phyloP scores from a whole-genome alignment of 2,797 vertebrate species.

The Rhodeus uyekii region DNA sequence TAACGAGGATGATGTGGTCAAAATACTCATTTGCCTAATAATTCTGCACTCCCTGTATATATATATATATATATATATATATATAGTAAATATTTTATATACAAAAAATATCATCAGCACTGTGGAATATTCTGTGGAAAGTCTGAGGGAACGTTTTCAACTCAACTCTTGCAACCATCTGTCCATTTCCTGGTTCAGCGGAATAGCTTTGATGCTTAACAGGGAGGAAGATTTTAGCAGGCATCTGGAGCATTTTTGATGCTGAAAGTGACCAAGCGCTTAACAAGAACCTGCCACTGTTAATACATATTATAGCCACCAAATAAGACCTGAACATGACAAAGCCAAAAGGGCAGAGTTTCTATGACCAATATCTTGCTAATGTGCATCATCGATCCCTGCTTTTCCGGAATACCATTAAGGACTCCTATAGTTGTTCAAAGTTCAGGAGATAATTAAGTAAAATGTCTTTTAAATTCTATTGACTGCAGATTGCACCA shows the following conservation, averaged over 20 bases:
- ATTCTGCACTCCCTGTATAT: no score
- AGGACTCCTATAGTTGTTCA: slow-evolving; percentile 61
- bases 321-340: slow-evolving; percentile 43
- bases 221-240: neutral
- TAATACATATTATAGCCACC: neutral
- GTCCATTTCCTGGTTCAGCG: slow-evolving; percentile 5
- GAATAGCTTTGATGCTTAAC: neutral
- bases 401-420: slow-evolving; percentile 48
- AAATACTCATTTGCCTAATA: no score
- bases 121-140: neutral
- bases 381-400: slow-evolving; percentile 55
- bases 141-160: neutral
- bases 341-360: slow-evolving; percentile 51
- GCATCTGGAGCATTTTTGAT: neutral
- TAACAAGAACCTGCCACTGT: neutral
- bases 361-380: slow-evolving; percentile 61
- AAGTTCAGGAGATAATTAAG: slow-evolving; percentile 66
- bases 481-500: slow-evolving; percentile 56
- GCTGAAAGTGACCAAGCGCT: neutral
- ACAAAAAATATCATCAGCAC: neutral
- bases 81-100: no score
- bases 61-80: no score
- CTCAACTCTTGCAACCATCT: neutral
- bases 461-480: slow-evolving; percentile 65
- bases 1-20: no score